Evolutionary conservation across 1,140 invertebrate species (phyloP).

Genomic region (Drosophila truncata): DNA sequence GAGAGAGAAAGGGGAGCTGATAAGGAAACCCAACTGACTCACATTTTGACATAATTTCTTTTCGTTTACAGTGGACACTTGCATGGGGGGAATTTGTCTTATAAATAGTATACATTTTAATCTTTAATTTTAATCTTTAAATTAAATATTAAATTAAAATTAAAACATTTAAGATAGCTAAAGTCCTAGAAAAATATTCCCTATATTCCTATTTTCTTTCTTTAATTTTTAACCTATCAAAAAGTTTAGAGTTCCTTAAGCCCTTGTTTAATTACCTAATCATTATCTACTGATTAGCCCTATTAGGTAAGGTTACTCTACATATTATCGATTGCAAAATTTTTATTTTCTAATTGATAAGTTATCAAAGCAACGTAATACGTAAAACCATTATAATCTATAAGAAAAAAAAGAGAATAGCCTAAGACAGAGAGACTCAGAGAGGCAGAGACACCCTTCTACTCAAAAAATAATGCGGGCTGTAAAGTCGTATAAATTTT

Average conservation of each 20-base stretch:
- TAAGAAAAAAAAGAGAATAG: no score
- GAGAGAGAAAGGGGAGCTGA: not conserved
- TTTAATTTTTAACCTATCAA: not conserved
- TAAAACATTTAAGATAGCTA: no score
- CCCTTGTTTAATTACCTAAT: not conserved
- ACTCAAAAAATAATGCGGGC: conserved; percentile 24
- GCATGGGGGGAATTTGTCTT: not conserved
- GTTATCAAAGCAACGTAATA: not conserved
- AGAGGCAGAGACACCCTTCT: conserved; percentile 3
- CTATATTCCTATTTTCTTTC: no score
- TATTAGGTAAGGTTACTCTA: not conserved
- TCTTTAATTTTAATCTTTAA: no score
- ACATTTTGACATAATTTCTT: conserved; percentile 22
- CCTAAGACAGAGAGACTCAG: no score
- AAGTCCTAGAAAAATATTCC: no score
- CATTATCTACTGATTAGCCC: not conserved
- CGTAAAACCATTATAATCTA: not conserved
- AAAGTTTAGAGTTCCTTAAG: not conserved
- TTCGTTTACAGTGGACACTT: conserved; percentile 5
- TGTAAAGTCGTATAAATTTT: conserved; percentile 69
- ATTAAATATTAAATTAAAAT: no score
- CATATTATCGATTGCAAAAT: not conserved
- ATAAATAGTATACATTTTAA: no score
- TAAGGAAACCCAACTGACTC: conserved; percentile 1
- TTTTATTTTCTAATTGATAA: not conserved